Evolutionary conservation across 2,888 invertebrate species (phyloP).

Genomic region (Catocala fraxini): DNA sequence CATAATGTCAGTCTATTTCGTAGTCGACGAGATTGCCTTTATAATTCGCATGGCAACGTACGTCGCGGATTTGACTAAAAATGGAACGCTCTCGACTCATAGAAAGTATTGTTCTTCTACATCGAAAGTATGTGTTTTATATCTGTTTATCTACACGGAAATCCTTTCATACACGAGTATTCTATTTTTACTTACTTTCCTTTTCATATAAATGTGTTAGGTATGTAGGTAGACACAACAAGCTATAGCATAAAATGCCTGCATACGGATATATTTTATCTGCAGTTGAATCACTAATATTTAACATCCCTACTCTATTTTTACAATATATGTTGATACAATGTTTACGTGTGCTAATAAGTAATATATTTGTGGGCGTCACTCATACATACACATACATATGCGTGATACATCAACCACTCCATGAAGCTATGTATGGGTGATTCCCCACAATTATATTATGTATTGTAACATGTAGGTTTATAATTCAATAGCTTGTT

Average conservation of each 20-base stretch:
- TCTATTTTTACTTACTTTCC: conserved; percentile 43
- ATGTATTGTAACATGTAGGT: conserved; percentile 13
- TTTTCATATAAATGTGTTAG: conserved; percentile 32
- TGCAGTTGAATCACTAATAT: conserved; percentile 41
- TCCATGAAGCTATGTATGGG: conserved; percentile 17
- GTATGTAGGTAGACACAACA: conserved; percentile 19
- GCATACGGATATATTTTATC: conserved; percentile 35
- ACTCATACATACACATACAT: conserved; percentile 32
- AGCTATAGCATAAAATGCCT: conserved; percentile 23
- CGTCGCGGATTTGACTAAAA: conserved; percentile 74
- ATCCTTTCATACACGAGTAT: conserved; percentile 39
- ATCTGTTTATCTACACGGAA: conserved; percentile 64
- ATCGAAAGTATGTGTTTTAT: conserved; percentile 64
- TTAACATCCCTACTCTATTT: conserved; percentile 47
- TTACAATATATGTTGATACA: conserved; percentile 32
- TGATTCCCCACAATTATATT: conserved; percentile 42
- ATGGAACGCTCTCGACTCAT: conserved; percentile 79
- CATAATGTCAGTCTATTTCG: conserved; percentile 54
- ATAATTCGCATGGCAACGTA: conserved; percentile 74
- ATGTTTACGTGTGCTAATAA: conserved; percentile 42
- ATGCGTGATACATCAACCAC: conserved; percentile 7
- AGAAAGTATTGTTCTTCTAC: conserved; percentile 78
- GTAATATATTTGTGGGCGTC: conserved; percentile 46
- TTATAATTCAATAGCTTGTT: conserved; percentile 5
- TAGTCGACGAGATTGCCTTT: conserved; percentile 53